Conservation (phyloP, 2,888 invertebrate species). For the Cephus spinipes region DNA sequence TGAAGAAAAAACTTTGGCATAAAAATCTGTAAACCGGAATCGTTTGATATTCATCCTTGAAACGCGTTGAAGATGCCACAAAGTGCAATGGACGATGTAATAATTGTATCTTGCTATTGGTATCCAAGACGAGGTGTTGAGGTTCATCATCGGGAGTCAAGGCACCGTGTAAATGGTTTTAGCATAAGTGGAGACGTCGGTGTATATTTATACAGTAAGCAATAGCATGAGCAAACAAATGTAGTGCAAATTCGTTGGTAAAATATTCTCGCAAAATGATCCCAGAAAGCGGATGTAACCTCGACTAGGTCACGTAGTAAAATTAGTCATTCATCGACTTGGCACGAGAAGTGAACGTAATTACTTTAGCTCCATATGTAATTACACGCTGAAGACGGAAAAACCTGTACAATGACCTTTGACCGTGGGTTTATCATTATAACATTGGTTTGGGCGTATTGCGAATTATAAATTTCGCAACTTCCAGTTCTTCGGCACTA, state of each 20-base stretch:
- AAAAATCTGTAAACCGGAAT: neutral
- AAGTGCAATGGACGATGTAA: neutral
- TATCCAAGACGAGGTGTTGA: neutral
- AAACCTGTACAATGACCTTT: neutral
- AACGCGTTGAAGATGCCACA: neutral
- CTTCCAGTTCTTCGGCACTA: neutral
- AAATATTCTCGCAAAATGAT: neutral
- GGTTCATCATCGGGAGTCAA: neutral
- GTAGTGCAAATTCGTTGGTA: conserved; percentile 12
- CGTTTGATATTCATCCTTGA: neutral
- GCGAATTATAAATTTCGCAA: neutral
- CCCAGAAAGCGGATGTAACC: conserved; percentile 19
- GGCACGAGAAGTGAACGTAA: neutral
- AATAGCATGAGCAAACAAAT: neutral
- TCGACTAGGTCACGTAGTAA: conserved; percentile 4
- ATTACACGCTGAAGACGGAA: neutral
- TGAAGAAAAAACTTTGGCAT: neutral
- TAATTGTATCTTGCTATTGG: neutral
- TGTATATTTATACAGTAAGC: neutral
- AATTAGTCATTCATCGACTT: conserved; percentile 11
- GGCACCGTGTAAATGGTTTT: neutral
- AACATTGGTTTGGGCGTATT: neutral
- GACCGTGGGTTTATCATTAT: neutral
- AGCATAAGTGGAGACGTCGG: neutral
- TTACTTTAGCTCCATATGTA: neutral